Percentiles rank a stretch among this genome's conserved stretches.
Conservation (phyloP, 2,113 vertebrate species). For the Salvelinus fontinalis region DNA sequence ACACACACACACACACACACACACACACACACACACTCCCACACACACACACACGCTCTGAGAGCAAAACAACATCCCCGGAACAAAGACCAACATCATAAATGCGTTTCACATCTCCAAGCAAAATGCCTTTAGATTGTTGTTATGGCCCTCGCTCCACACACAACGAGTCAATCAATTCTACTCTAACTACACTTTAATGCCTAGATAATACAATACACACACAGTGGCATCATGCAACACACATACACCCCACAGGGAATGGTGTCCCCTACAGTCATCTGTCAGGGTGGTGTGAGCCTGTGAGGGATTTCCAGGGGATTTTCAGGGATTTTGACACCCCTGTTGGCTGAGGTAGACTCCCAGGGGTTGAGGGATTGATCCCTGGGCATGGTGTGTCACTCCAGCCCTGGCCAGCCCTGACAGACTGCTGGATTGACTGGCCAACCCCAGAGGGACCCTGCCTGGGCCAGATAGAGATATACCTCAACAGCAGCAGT, state of each 20-base stretch:
- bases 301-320: constrained; percentile 55
- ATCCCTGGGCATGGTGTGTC: constrained; percentile 54
- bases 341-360: constrained; percentile 31
- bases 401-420: constrained; percentile 17
- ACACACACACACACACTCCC: not conserved
- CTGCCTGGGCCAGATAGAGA: constrained; percentile 47
- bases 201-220: not conserved
- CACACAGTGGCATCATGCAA: not conserved
- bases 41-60: no score
- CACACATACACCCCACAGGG: not conserved
- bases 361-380: constrained; percentile 58
- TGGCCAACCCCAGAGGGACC: constrained; percentile 54
- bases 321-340: constrained; percentile 47
- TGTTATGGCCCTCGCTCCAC: not conserved
- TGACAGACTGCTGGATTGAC: constrained; percentile 71
- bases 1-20: not conserved
- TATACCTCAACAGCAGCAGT: constrained; percentile 49
- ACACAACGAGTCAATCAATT: not conserved
- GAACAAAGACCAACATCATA: constrained; percentile 24
- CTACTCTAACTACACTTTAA: not conserved
- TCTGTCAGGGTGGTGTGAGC: constrained; percentile 50
- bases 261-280: constrained; percentile 37
- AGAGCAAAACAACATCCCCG: no score
- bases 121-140: not conserved
- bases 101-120: constrained; percentile 31